Base-by-base conservation (phyloP, 1,140 invertebrate species). In the Caerostris darwini region DNA sequence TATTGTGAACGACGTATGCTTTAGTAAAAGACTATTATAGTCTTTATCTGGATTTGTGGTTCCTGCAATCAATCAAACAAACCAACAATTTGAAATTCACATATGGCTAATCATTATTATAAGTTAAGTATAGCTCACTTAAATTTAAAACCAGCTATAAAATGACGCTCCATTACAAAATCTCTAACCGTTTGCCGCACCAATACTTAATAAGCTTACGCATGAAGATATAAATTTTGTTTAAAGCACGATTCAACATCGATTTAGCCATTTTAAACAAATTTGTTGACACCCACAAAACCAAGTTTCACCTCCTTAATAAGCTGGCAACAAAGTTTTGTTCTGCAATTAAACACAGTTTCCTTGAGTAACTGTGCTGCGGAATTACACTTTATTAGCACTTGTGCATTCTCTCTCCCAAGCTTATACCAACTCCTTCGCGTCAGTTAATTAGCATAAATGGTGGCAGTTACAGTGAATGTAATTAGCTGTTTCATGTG, bases 401-500 rank as follows among this genome's bases (percentile, higher is more conserved):
- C 59, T 61, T 61, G 8, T 57, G 86, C 17, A 53, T 88, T 88
- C 34, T 61, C 86, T 17, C 14, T 58, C n/a, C 54, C 82, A 57
- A 61, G 58, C 59, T 88, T 67, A 50, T 6, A 50, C 53, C 50
- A 64, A 88, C 34, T 50, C 64, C 56, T 34, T 53, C 14, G 8
- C 59, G 3, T 53, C 86, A 88, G 86, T 88, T 88, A 88, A 88
- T 88, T 88, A 88, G 86, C 86, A 88, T 88, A 88, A 61, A 67
- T 88, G 58, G 86, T 64, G 14, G 86, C 58, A 88, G 86, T 88
- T 88, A 88, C 58, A 64, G 86, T 17, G 86, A 14, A 61, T 53
- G 57, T 64, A 64, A 88, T 88, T 88, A 88, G 58, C 50, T 64
- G 57, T 17, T 67, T 83, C 56, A 64, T 34, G 59, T 88, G 86